phyloP scores from a whole-genome alignment of 2,797 vertebrate species.

The Coregonus suidteri region DNA sequence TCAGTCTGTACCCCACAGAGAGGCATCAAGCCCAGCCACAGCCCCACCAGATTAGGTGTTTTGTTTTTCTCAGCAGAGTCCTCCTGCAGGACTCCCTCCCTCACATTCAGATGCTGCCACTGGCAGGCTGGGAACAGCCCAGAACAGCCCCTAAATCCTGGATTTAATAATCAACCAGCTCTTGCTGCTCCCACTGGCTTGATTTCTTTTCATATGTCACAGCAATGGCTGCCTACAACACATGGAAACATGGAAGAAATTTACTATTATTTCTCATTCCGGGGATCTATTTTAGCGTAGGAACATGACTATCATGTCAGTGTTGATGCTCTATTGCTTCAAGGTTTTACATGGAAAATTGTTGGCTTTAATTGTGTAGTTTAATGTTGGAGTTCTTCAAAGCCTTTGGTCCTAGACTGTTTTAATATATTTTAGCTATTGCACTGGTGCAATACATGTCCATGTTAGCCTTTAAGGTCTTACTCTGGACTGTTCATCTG shows the following conservation, averaged over 20 bases:
- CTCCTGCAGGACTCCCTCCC: constrained; percentile 56
- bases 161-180: constrained; percentile 57
- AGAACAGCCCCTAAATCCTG: constrained; percentile 59
- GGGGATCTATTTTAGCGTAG: background rate
- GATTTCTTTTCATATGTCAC: constrained; percentile 59
- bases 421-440: background rate
- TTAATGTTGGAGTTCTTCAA: background rate
- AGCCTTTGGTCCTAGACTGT: background rate
- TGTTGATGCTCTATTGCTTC: background rate
- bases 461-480: background rate
- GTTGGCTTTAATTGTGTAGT: background rate
- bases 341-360: background rate
- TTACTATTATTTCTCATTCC: background rate
- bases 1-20: constrained; percentile 12
- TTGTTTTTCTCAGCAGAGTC: constrained; percentile 55
- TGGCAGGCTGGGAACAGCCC: constrained; percentile 56
- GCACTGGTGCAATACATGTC: constrained; percentile 16
- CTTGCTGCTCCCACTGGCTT: constrained; percentile 43
- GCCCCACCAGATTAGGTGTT: constrained; percentile 40
- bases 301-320: background rate
- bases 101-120: constrained; percentile 31
- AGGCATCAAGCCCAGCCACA: constrained; percentile 64
- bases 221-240: background rate
- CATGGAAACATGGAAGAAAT: no score
- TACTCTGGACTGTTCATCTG: constrained; percentile 23